Conservation (phyloP, 2,113 vertebrate species). For the Lampris incognitus region DNA sequence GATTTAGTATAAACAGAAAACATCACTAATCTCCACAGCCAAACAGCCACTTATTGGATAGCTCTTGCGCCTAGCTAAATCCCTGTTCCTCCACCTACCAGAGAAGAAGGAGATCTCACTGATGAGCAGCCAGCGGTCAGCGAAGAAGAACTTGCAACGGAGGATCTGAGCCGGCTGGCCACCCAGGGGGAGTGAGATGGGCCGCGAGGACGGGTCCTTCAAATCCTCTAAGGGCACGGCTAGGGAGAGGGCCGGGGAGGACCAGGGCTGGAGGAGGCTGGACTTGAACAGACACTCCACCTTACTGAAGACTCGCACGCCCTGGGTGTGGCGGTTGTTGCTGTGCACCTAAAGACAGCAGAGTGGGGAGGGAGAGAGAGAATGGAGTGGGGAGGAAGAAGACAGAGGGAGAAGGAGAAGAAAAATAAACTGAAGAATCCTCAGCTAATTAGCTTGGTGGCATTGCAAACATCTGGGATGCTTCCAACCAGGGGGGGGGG, state of each 20-base stretch:
- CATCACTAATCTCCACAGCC: neutral
- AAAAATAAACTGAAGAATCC: conserved; percentile 17
- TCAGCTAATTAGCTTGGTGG: conserved; percentile 5
- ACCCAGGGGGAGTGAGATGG: conserved; percentile 83
- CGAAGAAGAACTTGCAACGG: conserved; percentile 90
- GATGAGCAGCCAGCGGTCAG: conserved; percentile 91
- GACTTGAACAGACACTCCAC: conserved; percentile 89
- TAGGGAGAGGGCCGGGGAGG: conserved; percentile 75
- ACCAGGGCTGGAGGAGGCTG: conserved; percentile 85
- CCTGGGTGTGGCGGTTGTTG: conserved; percentile 91
- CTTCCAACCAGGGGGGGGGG: neutral
- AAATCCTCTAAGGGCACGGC: conserved; percentile 82
- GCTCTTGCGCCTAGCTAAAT: neutral
- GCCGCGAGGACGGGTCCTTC: conserved; percentile 88
- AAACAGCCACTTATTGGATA: conserved; percentile 6
- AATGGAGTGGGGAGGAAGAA: neutral
- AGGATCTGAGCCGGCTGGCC: conserved; percentile 84
- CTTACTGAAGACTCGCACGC: conserved; percentile 87
- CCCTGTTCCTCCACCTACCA: conserved; percentile 73
- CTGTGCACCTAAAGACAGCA: conserved; percentile 87
- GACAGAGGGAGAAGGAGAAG: neutral
- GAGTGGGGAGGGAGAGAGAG: neutral
- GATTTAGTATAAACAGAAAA: no score
- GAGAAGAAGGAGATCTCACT: conserved; percentile 92
- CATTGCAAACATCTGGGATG: conserved; percentile 17